Base-by-base conservation (phyloP, 2,113 vertebrate species). In the Petrocephalus microphthalmus region DNA sequence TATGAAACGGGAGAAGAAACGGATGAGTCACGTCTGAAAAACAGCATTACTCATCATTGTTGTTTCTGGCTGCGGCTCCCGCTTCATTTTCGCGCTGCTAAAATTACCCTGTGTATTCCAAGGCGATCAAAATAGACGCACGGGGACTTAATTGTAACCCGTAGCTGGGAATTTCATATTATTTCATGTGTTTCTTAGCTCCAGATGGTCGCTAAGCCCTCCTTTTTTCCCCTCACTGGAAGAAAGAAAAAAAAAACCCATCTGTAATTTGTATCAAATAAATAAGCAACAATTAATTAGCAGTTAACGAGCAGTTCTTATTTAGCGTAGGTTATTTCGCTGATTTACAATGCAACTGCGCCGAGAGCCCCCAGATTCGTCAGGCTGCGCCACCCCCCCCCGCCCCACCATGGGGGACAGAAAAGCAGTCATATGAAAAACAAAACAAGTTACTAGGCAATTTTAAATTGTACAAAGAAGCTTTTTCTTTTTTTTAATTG, bases 181-280 rank as follows among this genome's bases (percentile, higher is more conserved):
- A 85, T 85, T 29, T 83, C 52, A 33, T 19, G 5, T 53, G 54
- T n/a, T 85, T 85, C 52, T 37, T 49, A 11, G 25, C 52, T 85
- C 84, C 84, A 85, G 84, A 85, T 85, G 84, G 84, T 33, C 29
- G 25, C n/a, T 54, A 85, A 56, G 33, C 29, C 54, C 15, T 83
- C 7, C 37, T 20, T 47, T 49, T 47, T 47, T 7, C 81, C 81
- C 45, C 71, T 42, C 15, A 78, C 29, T 78, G 13, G 33, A 42
- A 78, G 71, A 78, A 37, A 74, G 22, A 37, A 74, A 19, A 25
- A 53, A 85, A 56, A 56, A 85, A 85, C n/a, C 25, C 52, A 53
- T 85, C 49, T 85, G 78, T 82, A 82, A 49, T 49, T 85, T 85
- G 49, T 33, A 53, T 85, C 49, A 56, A 42, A 82, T 82, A 56